phyloP scores from a whole-genome alignment of 1,140 invertebrate species.

The Homarus americanus region DNA sequence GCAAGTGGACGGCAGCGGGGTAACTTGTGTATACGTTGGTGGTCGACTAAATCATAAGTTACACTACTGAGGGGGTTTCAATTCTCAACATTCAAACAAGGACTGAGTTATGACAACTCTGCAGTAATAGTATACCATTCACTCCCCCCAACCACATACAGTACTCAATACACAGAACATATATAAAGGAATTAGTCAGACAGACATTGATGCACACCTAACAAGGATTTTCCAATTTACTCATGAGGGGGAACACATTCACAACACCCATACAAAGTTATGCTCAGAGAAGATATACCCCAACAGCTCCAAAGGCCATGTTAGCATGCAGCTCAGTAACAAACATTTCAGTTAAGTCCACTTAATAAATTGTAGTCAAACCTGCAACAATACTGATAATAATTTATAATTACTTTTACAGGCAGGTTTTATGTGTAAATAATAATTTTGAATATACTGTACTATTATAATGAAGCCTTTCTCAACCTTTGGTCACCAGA shows the following conservation, averaged over 20 bases:
- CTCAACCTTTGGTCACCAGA: too few species aligned
- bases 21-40: conserved; percentile 47
- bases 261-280: not conserved
- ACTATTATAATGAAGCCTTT: too few species aligned
- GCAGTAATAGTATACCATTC: not conserved
- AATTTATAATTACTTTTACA: not conserved
- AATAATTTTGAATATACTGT: not conserved
- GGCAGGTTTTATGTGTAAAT: not conserved
- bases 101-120: not conserved
- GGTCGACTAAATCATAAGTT: not conserved
- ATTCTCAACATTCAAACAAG: not conserved
- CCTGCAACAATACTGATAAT: not conserved
- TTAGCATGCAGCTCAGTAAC: not conserved
- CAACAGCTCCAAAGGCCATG: not conserved
- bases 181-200: not conserved
- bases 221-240: not conserved
- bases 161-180: not conserved
- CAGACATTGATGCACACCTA: not conserved
- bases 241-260: not conserved
- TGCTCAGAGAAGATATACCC: not conserved
- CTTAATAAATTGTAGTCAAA: not conserved
- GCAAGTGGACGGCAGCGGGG: conserved; percentile 59
- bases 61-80: not conserved
- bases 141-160: not conserved
- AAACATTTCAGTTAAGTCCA: conserved; percentile 1